Evolutionary conservation across 1,140 invertebrate species (phyloP).

Genomic region (Delia radicum): DNA sequence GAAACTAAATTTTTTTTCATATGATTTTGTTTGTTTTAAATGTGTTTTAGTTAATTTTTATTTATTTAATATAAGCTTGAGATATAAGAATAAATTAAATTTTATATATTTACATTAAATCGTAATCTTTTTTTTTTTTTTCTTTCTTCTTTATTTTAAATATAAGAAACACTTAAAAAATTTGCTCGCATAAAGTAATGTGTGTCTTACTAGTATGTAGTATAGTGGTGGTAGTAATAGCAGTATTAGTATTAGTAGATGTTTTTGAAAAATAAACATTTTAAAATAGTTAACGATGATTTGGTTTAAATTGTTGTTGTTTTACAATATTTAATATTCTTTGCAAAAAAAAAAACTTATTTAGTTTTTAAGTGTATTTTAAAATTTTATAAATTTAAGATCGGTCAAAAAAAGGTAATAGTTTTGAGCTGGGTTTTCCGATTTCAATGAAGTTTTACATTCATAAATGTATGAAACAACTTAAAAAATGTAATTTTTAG

Average conservation of each 20-base stretch:
- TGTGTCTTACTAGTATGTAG: background rate
- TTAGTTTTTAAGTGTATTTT: no score
- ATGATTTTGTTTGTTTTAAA: background rate
- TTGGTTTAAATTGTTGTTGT: background rate
- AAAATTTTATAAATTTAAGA: no score
- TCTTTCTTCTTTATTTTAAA: background rate
- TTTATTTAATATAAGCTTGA: background rate
- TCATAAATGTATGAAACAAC: no score
- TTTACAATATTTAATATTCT: background rate
- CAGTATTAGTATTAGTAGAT: constrained; percentile 2
- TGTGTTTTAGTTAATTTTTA: background rate
- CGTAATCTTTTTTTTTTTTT: background rate
- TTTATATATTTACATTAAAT: background rate
- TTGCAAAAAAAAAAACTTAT: background rate
- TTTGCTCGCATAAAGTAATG: background rate
- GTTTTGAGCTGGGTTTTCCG: no score
- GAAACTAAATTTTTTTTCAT: background rate
- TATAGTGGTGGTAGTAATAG: background rate
- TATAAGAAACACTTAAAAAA: constrained; percentile 21
- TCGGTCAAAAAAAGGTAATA: background rate
- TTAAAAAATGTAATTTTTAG: no score
- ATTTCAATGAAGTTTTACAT: no score
- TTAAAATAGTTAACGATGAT: background rate
- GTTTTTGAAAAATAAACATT: no score
- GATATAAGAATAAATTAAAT: constrained; percentile 5